Conservation (phyloP, 2,797 vertebrate genomes). For the Tinamus major region DNA sequence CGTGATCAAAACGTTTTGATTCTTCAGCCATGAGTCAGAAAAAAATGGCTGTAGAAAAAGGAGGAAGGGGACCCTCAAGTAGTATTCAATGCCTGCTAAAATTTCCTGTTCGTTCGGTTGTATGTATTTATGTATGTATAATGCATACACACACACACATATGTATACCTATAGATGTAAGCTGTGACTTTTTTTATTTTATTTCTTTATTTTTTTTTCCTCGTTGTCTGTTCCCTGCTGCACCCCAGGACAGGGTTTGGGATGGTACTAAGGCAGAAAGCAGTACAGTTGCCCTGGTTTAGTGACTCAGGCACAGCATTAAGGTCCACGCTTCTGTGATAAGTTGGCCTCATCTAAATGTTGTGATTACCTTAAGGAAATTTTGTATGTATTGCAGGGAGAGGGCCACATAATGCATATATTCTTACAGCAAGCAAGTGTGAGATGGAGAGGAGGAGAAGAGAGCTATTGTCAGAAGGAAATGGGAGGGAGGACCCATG, state of each 20-base stretch:
- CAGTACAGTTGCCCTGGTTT: background rate
- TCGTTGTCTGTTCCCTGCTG: background rate
- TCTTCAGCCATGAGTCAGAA: background rate
- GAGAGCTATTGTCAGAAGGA: background rate
- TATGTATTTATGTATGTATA: background rate
- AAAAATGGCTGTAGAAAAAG: background rate
- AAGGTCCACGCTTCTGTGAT: background rate
- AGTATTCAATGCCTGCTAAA: background rate
- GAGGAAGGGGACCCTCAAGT: background rate
- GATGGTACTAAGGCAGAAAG: background rate
- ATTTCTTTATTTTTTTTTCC: background rate
- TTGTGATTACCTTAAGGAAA: background rate
- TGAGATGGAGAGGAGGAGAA: background rate
- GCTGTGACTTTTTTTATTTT: background rate
- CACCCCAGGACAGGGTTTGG: background rate
- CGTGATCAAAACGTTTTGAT: background rate
- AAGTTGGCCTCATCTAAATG: background rate
- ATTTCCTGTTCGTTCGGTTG: background rate
- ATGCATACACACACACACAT: too few relatives aligned
- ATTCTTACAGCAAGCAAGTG: background rate
- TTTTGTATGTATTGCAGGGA: background rate
- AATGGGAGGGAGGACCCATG: background rate
- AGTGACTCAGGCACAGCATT: background rate
- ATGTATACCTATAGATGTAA: background rate
- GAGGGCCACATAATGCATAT: background rate